These are phyloP conservation scores for Nomada fabriciana DNA, from an alignment of 2,888 invertebrate species.

Conservation along the genomic window DNA sequence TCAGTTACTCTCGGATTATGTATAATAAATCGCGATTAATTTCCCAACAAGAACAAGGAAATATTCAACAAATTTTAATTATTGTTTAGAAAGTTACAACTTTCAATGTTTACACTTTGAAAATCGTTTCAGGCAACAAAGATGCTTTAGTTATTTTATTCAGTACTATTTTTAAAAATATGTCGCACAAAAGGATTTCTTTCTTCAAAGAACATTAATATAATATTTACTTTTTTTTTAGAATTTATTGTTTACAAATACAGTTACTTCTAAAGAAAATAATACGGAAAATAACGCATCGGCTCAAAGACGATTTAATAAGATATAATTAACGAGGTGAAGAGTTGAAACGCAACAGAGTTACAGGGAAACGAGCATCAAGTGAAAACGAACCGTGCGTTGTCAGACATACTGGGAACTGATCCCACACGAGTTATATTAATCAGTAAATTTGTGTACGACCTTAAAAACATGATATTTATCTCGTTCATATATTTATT, in stretches of 20 bases:
- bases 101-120: not conserved
- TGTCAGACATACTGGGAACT: slow-evolving; percentile 2
- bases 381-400: slow-evolving; percentile 20
- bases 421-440: not conserved
- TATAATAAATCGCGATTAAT: not conserved
- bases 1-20: not conserved
- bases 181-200: too few species aligned
- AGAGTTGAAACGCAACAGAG: not conserved
- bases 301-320: not conserved
- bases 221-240: too few species aligned
- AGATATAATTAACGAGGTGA: slow-evolving; percentile 6
- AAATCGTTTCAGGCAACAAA: not conserved
- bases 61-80: not conserved
- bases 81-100: not conserved
- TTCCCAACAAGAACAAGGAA: not conserved
- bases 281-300: not conserved
- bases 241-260: too few species aligned
- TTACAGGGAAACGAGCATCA: slow-evolving; percentile 10
- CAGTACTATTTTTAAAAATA: too few species aligned
- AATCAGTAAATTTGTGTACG: not conserved
- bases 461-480: not conserved
- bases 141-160: too few species aligned
- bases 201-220: too few species aligned
- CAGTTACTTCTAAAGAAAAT: not conserved
- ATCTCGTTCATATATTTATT: not conserved